These are phyloP conservation scores for Gnathonemus echidnorhynchus DNA, from an alignment of 2,113 vertebrate species.

Conservation along the genomic window DNA sequence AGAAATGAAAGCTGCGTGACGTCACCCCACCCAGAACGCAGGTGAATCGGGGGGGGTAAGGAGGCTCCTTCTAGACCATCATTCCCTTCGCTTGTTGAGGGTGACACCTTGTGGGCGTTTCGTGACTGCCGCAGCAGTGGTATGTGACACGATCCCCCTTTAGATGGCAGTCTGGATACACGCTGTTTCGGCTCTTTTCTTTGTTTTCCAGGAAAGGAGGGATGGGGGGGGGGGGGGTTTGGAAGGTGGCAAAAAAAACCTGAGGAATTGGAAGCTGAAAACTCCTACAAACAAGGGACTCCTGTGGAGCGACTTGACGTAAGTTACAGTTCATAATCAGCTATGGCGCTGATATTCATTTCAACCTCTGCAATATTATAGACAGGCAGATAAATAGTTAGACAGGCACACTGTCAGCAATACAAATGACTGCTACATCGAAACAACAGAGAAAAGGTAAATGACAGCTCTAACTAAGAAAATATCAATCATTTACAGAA, in stretches of 20 bases:
- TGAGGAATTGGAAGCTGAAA: background rate
- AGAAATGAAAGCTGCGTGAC: background rate
- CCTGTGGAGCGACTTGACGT: background rate
- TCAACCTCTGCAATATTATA: background rate
- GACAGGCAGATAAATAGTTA: background rate
- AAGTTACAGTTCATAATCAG: background rate
- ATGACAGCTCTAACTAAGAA: background rate
- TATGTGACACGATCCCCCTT: slow-evolving; percentile 37
- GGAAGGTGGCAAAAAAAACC: background rate
- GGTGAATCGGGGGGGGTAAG: background rate
- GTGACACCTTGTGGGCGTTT: slow-evolving; percentile 62
- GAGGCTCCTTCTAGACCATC: background rate
- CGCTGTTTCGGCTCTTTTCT: slow-evolving; percentile 34
- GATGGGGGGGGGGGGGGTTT: background rate
- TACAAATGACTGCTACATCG: background rate
- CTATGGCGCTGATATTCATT: background rate
- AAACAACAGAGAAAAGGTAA: background rate
- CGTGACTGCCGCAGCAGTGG: background rate
- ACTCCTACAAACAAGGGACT: background rate
- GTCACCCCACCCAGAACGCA: background rate
- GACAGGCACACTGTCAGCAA: background rate
- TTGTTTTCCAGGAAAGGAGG: background rate
- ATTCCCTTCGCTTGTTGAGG: slow-evolving; percentile 47
- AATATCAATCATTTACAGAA: background rate
- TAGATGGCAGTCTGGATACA: slow-evolving; percentile 10